A percentile compares a stretch with the other conserved stretches of the same genome.
Conservation (phyloP, 2,888 invertebrate species). For the Gymnoscelis rufifasciata region DNA sequence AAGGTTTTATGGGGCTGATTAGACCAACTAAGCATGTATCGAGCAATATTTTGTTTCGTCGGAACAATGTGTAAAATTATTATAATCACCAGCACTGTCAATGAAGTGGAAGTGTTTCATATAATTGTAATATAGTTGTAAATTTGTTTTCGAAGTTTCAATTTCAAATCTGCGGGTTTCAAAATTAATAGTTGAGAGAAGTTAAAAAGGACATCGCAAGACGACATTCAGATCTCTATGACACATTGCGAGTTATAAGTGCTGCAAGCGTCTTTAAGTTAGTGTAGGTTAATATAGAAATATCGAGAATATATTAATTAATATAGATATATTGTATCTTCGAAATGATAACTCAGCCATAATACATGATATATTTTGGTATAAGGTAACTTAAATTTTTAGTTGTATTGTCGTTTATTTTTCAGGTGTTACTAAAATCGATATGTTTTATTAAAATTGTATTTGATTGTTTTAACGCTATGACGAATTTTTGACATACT, state of each 20-base stretch:
- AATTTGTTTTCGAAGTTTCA: too few species aligned
- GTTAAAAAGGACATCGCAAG: constrained; percentile 52
- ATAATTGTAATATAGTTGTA: too few species aligned
- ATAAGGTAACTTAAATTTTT: constrained; percentile 66
- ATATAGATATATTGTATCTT: constrained; percentile 69
- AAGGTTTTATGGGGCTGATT: too few species aligned
- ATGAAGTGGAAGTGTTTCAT: too few species aligned
- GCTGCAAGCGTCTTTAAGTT: constrained; percentile 69
- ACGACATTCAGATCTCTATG: constrained; percentile 63
- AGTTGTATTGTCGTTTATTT: constrained; percentile 45
- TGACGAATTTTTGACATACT: constrained; percentile 20
- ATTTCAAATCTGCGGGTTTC: too few species aligned
- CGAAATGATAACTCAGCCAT: constrained; percentile 73
- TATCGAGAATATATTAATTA: constrained; percentile 65
- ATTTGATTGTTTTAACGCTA: constrained; percentile 17
- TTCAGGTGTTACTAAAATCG: neutral
- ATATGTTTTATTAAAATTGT: neutral
- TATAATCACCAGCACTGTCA: too few species aligned
- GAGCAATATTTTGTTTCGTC: too few species aligned
- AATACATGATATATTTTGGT: constrained; percentile 76
- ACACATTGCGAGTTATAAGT: constrained; percentile 70
- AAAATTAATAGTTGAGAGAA: constrained; percentile 1
- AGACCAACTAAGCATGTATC: too few species aligned
- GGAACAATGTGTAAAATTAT: too few species aligned
- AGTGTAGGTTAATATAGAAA: constrained; percentile 66